Evolutionary conservation across 2,797 vertebrate genomes (phyloP).

Genomic region (Remorina albescens): DNA sequence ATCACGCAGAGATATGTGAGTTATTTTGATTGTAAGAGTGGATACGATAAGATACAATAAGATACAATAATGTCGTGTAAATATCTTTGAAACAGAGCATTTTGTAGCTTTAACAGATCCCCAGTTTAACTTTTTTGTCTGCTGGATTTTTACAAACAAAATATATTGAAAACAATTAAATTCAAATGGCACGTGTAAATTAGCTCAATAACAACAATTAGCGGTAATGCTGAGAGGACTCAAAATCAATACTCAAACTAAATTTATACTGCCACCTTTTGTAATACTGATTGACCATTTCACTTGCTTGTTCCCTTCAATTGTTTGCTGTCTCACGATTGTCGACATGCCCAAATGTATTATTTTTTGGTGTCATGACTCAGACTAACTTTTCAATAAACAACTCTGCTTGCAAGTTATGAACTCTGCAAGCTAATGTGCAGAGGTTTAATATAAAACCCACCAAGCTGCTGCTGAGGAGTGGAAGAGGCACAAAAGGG

Average conservation of each 20-base stretch:
- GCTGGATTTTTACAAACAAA: too few species aligned
- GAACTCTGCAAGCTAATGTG: constrained; percentile 17
- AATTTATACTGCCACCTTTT: neutral
- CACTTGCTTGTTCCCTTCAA: neutral
- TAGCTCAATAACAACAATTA: too few species aligned
- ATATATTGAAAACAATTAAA: too few species aligned
- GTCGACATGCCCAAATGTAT: constrained; percentile 2
- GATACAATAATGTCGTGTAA: too few species aligned
- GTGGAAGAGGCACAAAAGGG: constrained; percentile 2
- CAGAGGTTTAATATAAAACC: constrained; percentile 3
- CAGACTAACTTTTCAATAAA: constrained; percentile 29
- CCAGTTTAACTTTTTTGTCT: neutral
- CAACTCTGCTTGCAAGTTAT: constrained; percentile 21
- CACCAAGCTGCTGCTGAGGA: constrained; percentile 8
- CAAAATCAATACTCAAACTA: neutral
- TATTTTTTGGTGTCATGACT: constrained; percentile 31
- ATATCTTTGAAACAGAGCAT: neutral
- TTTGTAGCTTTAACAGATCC: neutral
- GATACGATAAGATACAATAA: neutral
- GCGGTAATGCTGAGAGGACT: neutral
- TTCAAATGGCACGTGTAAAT: too few species aligned
- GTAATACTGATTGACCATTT: neutral
- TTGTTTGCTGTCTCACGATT: neutral
- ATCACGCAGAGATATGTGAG: constrained; percentile 96
- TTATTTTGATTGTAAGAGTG: constrained; percentile 32